Evolutionary conservation across 1,140 invertebrate genomes (phyloP).

Genomic region (Carcinoscorpius rotundicauda): DNA sequence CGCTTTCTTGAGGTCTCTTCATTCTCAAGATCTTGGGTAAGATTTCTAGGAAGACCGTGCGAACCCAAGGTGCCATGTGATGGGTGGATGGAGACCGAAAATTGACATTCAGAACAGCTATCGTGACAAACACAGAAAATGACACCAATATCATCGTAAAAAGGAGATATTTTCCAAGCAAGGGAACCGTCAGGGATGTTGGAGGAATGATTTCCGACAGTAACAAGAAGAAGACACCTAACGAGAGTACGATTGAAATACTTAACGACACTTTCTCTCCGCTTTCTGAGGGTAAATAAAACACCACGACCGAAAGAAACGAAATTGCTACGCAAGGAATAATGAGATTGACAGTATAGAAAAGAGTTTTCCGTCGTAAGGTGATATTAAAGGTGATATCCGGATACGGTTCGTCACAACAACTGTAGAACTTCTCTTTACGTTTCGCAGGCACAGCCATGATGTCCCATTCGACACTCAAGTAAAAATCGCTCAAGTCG

Average conservation of each 20-base stretch:
- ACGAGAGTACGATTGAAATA: conserved; percentile 93
- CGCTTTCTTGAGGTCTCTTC: conserved; percentile 57
- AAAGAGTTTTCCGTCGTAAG: conserved; percentile 83
- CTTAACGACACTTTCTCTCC: conserved; percentile 94
- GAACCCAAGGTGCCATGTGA: conserved; percentile 74
- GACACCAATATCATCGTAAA: conserved; percentile 99
- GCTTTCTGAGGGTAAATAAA: conserved; percentile 94
- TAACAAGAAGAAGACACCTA: conserved; percentile 96
- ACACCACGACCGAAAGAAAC: conserved; percentile 92
- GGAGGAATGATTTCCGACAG: conserved; percentile 94
- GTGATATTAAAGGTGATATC: conserved; percentile 98
- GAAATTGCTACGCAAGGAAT: conserved; percentile 92
- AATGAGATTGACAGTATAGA: conserved; percentile 92
- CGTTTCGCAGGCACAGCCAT: conserved; percentile 69
- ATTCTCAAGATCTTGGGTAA: conserved; percentile 72
- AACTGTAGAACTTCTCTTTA: conserved; percentile 79
- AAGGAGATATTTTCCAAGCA: conserved; percentile 86
- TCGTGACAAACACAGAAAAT: conserved; percentile 91
- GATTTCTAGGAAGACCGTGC: conserved; percentile 70
- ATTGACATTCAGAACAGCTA: conserved; percentile 95
- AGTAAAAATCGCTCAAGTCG: conserved; percentile 84
- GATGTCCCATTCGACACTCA: conserved; percentile 94
- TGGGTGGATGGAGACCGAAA: conserved; percentile 96
- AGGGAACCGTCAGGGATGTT: conserved; percentile 88
- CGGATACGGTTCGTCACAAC: conserved; percentile 62